Base-by-base conservation (phyloP, 2,888 invertebrate genomes). In the Dermolepida albohirtum region DNA sequence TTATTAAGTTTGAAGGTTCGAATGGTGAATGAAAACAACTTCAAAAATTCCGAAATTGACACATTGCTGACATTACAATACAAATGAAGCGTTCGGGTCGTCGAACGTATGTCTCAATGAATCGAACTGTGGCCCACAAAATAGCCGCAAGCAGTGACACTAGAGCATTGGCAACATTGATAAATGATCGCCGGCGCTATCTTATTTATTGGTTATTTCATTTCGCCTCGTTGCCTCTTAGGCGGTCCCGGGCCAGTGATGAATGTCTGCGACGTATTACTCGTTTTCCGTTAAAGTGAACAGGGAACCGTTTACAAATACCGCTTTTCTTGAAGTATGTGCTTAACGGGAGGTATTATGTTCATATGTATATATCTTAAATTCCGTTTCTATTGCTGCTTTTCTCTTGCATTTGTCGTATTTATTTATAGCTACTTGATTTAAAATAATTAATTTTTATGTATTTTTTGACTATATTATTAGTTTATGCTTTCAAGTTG, bases 151-250 rank as follows among this genome's bases (percentile, higher is more conserved):
- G 50, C 51, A 51, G 59, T 59, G 59, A 59, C 62, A 43, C 51
- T 41, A 22, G 14, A 51, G 47, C 47, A 47, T 62, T 59, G 51
- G 34, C 50, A 67, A 72, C 74, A 74, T 76, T 77, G 77, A 77
- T 77, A 75, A 76, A 76, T 76, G 78, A 74, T 78, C 76, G 73
- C 74, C 73, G 74, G 74, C 77, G 76, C 75, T 79, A 75, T 80
- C 81, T 82, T 82, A 81, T 80, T 81, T 81, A 82, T 81, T 80
- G 80, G 78, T 80, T 80, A 80, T 80, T 82, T 82, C 79, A 79
- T 79, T 79, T 78, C 74, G 71, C 70, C 66, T 66, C 73, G 66
- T 70, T 70, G 74, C 47, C 34, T 47, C 47, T 62, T 47, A 62
- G 59, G 47, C 39, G 59, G 34, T 17, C 47, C 47, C 34, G 34